Base-by-base conservation (phyloP, 1,140 invertebrate genomes). In the Neotoxoptera formosana region DNA sequence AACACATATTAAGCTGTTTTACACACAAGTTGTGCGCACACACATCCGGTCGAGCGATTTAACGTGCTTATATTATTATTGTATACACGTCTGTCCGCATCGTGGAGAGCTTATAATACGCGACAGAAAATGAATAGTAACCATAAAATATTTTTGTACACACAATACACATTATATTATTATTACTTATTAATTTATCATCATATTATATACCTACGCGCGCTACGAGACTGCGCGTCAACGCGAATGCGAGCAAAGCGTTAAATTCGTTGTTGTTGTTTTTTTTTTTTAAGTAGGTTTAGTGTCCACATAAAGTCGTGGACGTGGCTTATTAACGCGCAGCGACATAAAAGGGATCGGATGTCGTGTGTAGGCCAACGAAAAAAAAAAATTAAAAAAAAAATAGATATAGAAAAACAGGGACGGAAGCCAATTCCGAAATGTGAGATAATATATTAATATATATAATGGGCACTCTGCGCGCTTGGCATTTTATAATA, bases 371-470 rank as follows among this genome's bases (percentile, higher is more conserved):
- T 30, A n/a, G 17, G 6, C 36, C 36, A 51, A 51, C 51, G 30
- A 7, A 25, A 84, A 9, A 84, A 84, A 9, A 84, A 84, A n/a
- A n/a, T n/a, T n/a, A n/a, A n/a, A n/a, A n/a, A n/a, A n/a, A n/a
- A n/a, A n/a, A n/a, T n/a, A n/a, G 45, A 23, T 25, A 25, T 6
- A 45, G 23, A 41, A 20, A 87, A 51, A 8, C 34, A 87, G 86
- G 86, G 86, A 87, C 86, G 86, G 30, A 48, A 87, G 86, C 86
- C 86, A 87, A 87, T 87, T 87, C 47, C 47, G 47, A 48, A 47
- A 87, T 47, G n/a, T 48, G 45, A 87, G 45, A 87, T 87, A 34
- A 84, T 81, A 67, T 81, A 81, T n/a, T 84, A 9, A 1, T 84
- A 45, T 83, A 83, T 21, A 53, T 53, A 21, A 53, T 53, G 1